Evolutionary conservation across 2,888 invertebrate species (phyloP).

Genomic region (Ypsolopha scabrella): DNA sequence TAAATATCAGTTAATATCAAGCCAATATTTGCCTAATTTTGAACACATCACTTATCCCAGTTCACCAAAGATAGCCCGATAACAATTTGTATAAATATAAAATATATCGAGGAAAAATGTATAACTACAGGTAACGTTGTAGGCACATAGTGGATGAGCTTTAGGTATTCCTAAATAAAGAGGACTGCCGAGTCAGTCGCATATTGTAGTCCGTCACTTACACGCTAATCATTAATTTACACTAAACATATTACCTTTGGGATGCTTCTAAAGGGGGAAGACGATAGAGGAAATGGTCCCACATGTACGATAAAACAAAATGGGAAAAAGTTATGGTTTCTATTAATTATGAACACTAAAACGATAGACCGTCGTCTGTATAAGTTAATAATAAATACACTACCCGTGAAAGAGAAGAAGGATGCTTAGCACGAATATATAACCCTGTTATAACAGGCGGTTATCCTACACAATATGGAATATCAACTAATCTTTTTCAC

Average conservation of each 20-base stretch:
- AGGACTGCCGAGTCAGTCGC: constrained; percentile 4
- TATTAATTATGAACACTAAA: neutral
- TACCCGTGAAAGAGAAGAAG: constrained; percentile 28
- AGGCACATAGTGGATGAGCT: constrained; percentile 66
- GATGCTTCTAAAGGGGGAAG: constrained; percentile 58
- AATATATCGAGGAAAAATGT: constrained; percentile 9
- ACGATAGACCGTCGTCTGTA: neutral
- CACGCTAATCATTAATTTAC: constrained; percentile 1
- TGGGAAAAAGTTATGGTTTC: too few relatives aligned
- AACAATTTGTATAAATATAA: constrained; percentile 2
- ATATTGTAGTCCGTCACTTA: constrained; percentile 1
- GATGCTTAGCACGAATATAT: constrained; percentile 10
- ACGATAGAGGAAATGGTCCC: constrained; percentile 50
- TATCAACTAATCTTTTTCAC: constrained; percentile 35
- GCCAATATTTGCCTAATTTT: constrained; percentile 45
- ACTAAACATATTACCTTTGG: constrained; percentile 52
- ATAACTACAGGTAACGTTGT: constrained; percentile 68
- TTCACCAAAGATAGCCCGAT: constrained; percentile 25
- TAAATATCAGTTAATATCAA: constrained; percentile 63
- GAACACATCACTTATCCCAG: constrained; percentile 58
- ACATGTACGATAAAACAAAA: constrained; percentile 15
- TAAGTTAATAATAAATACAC: constrained; percentile 9
- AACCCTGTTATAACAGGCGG: constrained; percentile 12
- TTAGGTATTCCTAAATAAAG: constrained; percentile 36
- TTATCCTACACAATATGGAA: constrained; percentile 9